Percentiles rank a stretch among this genome's conserved stretches.
phyloP scores from a whole-genome alignment of 2,797 vertebrate species.

The Pachyuromys duprasi region DNA sequence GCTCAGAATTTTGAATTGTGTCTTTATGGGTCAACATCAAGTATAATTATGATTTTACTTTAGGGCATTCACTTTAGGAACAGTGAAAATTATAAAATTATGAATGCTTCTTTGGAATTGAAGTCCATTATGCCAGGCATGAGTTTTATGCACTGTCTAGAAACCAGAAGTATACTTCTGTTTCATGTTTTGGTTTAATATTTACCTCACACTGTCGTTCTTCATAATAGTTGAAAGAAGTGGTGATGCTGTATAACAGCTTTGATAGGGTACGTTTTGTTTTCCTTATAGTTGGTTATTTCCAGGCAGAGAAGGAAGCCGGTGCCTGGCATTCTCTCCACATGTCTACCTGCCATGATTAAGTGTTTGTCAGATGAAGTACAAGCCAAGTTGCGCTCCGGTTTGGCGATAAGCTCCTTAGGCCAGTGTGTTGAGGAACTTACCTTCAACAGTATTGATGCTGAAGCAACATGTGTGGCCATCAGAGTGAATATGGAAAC shows the following conservation, averaged over 20 bases:
- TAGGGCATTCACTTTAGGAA: constrained; percentile 73
- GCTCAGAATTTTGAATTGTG: constrained; percentile 70
- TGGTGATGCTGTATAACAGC: neutral
- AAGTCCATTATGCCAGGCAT: constrained; percentile 47
- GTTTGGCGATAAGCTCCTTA: constrained; percentile 92
- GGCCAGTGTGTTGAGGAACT: constrained; percentile 97
- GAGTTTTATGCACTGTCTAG: constrained; percentile 57
- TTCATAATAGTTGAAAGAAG: constrained; percentile 52
- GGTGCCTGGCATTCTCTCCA: constrained; percentile 24
- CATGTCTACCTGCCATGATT: constrained; percentile 89
- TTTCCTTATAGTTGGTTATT: constrained; percentile 57
- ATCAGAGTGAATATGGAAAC: constrained; percentile 93
- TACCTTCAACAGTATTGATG: constrained; percentile 95
- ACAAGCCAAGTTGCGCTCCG: constrained; percentile 92
- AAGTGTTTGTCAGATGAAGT: constrained; percentile 91
- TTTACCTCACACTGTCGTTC: constrained; percentile 63
- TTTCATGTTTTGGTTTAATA: constrained; percentile 60
- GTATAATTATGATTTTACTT: constrained; percentile 74
- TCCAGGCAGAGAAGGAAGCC: constrained; percentile 66
- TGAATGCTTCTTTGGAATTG: constrained; percentile 62
- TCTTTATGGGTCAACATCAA: constrained; percentile 66
- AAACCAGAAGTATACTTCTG: constrained; percentile 50
- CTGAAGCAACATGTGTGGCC: constrained; percentile 94
- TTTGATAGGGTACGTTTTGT: constrained; percentile 14
- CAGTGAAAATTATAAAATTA: constrained; percentile 75